Conservation (phyloP, 2,113 vertebrate genomes). For the Brienomyrus longianalis region DNA sequence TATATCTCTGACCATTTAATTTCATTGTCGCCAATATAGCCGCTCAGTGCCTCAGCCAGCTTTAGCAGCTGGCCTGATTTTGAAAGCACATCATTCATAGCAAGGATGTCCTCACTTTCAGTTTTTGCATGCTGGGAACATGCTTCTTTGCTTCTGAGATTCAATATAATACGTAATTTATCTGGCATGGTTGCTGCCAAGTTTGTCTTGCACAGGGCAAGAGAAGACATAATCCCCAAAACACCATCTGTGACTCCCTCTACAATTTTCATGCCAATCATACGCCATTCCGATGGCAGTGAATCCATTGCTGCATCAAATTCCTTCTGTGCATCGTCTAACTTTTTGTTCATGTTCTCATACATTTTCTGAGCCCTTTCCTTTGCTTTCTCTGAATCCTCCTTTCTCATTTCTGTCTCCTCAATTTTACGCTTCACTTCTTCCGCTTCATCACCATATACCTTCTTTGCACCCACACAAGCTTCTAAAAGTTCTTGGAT, state of each 20-base stretch:
- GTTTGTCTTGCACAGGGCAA: too few species aligned
- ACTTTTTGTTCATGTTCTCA: too few species aligned
- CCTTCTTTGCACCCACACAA: too few species aligned
- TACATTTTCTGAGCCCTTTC: too few species aligned
- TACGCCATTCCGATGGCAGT: conserved; percentile 15
- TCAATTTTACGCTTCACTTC: too few species aligned
- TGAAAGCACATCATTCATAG: conserved; percentile 13
- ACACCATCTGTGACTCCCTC: not conserved
- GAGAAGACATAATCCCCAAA: not conserved
- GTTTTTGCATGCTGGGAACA: not conserved
- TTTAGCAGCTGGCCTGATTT: conserved; percentile 12
- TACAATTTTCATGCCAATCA: conserved; percentile 30
- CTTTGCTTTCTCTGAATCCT: too few species aligned
- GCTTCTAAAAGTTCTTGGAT: not conserved
- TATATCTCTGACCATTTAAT: not conserved
- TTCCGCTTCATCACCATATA: too few species aligned
- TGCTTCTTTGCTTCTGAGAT: too few species aligned
- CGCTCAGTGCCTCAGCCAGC: not conserved
- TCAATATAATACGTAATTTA: too few species aligned
- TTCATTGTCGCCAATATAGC: not conserved
- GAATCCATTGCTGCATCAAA: too few species aligned
- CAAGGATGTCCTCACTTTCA: not conserved
- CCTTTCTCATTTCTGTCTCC: too few species aligned
- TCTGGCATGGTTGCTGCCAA: not conserved
- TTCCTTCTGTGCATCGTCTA: too few species aligned